Conservation (phyloP, 1,140 invertebrate species). For the Drosophila willistoni region DNA sequence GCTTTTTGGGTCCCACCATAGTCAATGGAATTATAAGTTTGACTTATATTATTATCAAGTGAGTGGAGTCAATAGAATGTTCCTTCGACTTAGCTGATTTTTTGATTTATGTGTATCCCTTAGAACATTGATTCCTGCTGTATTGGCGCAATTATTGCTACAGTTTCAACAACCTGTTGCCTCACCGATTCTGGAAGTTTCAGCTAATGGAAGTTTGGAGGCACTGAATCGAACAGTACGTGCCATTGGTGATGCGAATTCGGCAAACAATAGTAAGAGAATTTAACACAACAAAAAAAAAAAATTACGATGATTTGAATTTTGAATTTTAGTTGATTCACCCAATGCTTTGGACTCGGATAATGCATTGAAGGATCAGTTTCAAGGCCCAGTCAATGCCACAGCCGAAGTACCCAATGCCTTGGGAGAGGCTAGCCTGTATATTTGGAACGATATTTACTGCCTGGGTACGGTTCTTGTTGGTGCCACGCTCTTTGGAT, state of each 20-base stretch:
- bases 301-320: neutral
- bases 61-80: slow-evolving; percentile 31
- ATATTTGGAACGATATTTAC: slow-evolving; percentile 69
- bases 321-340: slow-evolving; percentile 27
- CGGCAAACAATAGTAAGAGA: slow-evolving; percentile 18
- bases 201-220: slow-evolving; percentile 2
- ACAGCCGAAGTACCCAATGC: slow-evolving; percentile 1
- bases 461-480: slow-evolving; percentile 69
- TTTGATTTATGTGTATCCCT: neutral
- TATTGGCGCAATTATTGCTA: slow-evolving; percentile 83
- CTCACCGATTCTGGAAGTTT: neutral
- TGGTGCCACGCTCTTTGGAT: slow-evolving; percentile 62
- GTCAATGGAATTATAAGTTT: slow-evolving; percentile 83
- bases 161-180: slow-evolving; percentile 65
- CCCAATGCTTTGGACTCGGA: slow-evolving; percentile 40
- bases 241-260: slow-evolving; percentile 24
- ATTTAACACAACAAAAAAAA: neutral
- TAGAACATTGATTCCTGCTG: slow-evolving; percentile 84
- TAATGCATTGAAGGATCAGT: slow-evolving; percentile 40
- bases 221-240: slow-evolving; percentile 54
- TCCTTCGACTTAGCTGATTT: neutral
- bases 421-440: slow-evolving; percentile 14
- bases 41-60: slow-evolving; percentile 83
- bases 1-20: slow-evolving; percentile 83
- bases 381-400: slow-evolving; percentile 18